Evolutionary conservation across 2,888 invertebrate genomes (phyloP), one percentile per base, ranked within the genome.

Genomic region (Salticus scenicus): DNA sequence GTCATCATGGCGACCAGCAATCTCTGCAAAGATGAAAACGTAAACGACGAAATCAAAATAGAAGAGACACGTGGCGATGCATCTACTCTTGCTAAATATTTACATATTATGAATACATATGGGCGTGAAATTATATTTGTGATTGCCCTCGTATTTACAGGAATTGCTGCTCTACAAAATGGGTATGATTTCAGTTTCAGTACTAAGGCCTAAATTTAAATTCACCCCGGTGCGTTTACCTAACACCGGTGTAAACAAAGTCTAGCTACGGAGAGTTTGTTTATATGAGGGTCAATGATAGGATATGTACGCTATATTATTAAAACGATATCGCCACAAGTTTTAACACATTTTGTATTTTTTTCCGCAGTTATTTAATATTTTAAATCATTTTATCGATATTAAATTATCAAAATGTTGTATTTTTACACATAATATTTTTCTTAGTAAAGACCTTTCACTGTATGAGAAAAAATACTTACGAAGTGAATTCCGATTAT

Each of bases 101-200:
- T 88, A 47, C 87, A 87, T 78, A 78, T 88, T 74, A 88, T 88
- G 87, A 87, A 75, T 73, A 75, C 88, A 91, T 92, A 95, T 89
- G 92, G 94, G 88, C 93, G 94, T 90, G 94, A 95, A 92, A 91
- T 94, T 87, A 92, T 93, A 88, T 93, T 95, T 89, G 93, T 94
- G 89, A 91, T 94, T 88, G 93, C 94, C 77, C 91, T 95, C 77
- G 93, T 93, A 80, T 92, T 95, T 83, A 94, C 94, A 2, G 93
- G 94, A 14, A 94, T 94, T 90, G 95, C 94, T 88, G 94, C 94
- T 67, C 92, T 95, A 70, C 94, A 94, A 89, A 94, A 94, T 90
- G 93, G 94, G 95, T 95, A 93, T 93, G 79, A 71, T 31, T 72
- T 41, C 28, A 27, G 20, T 37, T 78, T 57, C 75, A 37, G 74